phyloP scores from a whole-genome alignment of 2,888 invertebrate genomes.

The Drosophila tripunctata region DNA sequence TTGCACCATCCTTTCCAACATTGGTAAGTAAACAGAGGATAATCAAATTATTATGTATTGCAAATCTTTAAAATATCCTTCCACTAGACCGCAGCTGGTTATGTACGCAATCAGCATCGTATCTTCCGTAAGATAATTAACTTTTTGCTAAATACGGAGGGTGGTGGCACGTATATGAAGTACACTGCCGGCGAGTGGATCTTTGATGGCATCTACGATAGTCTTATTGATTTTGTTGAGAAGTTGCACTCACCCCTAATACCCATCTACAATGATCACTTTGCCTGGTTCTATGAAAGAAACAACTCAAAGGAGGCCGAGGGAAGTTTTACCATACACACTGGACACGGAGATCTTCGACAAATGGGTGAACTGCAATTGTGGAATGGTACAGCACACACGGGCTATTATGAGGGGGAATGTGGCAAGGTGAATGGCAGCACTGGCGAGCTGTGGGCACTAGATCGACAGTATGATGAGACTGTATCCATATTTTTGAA shows the following conservation, averaged over 20 bases:
- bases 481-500: conserved; percentile 88
- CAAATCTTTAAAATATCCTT: neutral
- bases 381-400: conserved; percentile 88
- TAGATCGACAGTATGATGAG: conserved; percentile 85
- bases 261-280: conserved; percentile 88
- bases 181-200: conserved; percentile 88
- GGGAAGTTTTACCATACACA: conserved; percentile 90
- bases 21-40: conserved; percentile 90
- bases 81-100: conserved; percentile 87
- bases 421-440: conserved; percentile 90
- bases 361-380: conserved; percentile 88
- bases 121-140: conserved; percentile 85
- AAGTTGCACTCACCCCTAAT: conserved; percentile 84
- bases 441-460: conserved; percentile 92
- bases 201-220: conserved; percentile 92
- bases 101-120: conserved; percentile 84
- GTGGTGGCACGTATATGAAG: conserved; percentile 85
- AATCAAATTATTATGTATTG: too few relatives aligned
- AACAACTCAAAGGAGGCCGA: conserved; percentile 90
- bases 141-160: conserved; percentile 85
- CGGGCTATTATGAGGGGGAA: conserved; percentile 86
- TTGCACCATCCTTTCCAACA: conserved; percentile 90
- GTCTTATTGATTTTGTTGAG: conserved; percentile 86
- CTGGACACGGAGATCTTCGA: conserved; percentile 88
- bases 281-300: conserved; percentile 93